A percentile compares a stretch with the other conserved stretches of the same genome.
Evolutionary conservation across 2,113 vertebrate genomes (phyloP).

Genomic region (Riparia riparia): DNA sequence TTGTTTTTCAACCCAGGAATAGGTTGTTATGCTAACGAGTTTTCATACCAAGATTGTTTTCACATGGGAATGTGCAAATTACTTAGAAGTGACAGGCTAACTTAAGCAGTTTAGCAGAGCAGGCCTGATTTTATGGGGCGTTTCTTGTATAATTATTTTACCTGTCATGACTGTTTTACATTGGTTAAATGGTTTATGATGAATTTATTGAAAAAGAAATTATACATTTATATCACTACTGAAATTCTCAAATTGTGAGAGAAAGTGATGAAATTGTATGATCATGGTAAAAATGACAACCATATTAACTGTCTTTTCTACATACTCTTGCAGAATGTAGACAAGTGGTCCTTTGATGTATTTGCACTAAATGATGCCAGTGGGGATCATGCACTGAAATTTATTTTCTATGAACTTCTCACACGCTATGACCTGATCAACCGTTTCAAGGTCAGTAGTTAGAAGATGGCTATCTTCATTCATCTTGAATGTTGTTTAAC

Average conservation of each 20-base stretch:
- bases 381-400: slow-evolving; percentile 94
- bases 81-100: neutral
- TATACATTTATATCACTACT: neutral
- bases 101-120: neutral
- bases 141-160: neutral
- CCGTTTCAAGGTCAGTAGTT: slow-evolving; percentile 91
- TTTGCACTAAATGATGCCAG: slow-evolving; percentile 96
- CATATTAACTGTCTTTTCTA: neutral
- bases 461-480: neutral
- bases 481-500: neutral
- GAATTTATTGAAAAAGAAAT: neutral
- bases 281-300: neutral
- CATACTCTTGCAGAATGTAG: slow-evolving; percentile 84
- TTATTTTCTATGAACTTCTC: slow-evolving; percentile 98
- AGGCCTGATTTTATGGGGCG: neutral
- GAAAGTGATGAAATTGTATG: neutral
- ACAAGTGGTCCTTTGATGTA: slow-evolving; percentile 97
- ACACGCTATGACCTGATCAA: slow-evolving; percentile 97
- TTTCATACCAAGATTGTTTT: neutral
- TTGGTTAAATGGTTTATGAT: neutral
- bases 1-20: neutral
- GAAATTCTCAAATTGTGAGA: neutral
- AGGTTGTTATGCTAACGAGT: neutral
- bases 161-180: neutral
- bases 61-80: neutral